Base-by-base conservation (phyloP, 37 sponge, comb jelly and placozoan species). In the Petrosia ficiformis region DNA sequence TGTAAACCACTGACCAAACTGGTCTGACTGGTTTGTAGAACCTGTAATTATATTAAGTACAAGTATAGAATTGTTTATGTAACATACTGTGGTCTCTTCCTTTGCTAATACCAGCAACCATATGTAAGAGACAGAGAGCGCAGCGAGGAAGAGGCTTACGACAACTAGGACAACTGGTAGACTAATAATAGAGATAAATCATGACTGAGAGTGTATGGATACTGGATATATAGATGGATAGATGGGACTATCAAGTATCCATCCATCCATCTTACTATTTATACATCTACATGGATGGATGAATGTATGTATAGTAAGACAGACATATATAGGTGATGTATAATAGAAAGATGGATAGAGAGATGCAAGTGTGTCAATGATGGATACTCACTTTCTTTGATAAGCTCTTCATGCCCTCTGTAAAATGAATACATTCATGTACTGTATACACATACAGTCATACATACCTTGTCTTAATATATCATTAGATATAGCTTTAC, bases 71-170 rank as follows among this genome's bases (percentile, higher is more conserved):
- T 26, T 26, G 28, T 61, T 11, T 61, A 11, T 26, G 63, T 26
- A 26, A 61, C n/a, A 26, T 6, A 61, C 69, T 32, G 8, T 25
- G 25, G 28, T 72, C 78, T 34, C 35, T 19, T 21, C 44, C 35
- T 24, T 44, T 33, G 21, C 33, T 34, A 31, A 40, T 66, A 2
- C 71, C 63, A 56, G 83, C 81, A 11, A 73, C 84, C 89, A 94
- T 88, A 73, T 94, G 75, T 34, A 87, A 60, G 39, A 94, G 86
- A 73, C 95, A 94, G 28, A 94, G 54, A 25, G 95, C 78, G 65
- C 95, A 94, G 0, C 91, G 61, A 10, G 95, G 95, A 14, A 94
- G 92, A 31, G 95, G 92, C 48, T 94, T 94, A 21, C 89, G 81
- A 41, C 95, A 94, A 68, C 70, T 81, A 37, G 92, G 95, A 72